Conservation (phyloP, 2,113 vertebrate genomes). For the Poeciliopsis retropinna region DNA sequence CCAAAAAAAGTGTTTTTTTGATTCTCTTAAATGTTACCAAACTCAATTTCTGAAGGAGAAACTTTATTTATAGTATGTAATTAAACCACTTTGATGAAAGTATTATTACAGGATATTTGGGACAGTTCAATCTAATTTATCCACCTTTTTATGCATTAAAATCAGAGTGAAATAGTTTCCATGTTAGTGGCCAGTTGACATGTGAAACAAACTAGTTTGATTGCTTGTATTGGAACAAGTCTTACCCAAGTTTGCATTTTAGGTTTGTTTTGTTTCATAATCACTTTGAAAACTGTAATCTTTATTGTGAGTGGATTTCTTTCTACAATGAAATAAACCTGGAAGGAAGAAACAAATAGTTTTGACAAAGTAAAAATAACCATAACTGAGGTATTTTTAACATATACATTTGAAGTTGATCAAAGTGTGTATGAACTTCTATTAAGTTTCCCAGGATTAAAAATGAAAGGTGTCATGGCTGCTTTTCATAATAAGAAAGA, state of each 20-base stretch:
- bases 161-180: conserved; percentile 25
- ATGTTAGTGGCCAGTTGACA: conserved; percentile 30
- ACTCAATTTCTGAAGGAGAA: not conserved
- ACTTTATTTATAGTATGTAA: not conserved
- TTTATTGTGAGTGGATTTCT: too few species aligned
- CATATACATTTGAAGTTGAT: not conserved
- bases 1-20: not conserved
- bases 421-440: not conserved
- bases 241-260: conserved; percentile 1
- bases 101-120: too few species aligned
- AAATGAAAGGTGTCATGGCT: not conserved
- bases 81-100: not conserved
- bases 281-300: too few species aligned
- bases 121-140: not conserved
- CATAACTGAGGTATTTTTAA: not conserved
- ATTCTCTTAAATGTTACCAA: not conserved
- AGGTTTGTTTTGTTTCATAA: too few species aligned
- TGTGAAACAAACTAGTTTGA: conserved; percentile 23
- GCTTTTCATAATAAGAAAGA: not conserved
- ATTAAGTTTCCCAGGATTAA: not conserved
- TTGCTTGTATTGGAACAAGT: conserved; percentile 28
- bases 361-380: not conserved
- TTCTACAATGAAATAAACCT: too few species aligned
- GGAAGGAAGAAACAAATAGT: too few species aligned
- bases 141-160: conserved; percentile 30